Evolutionary conservation across 2,888 invertebrate genomes (phyloP).

Genomic region (Didymodactylos carnosus): DNA sequence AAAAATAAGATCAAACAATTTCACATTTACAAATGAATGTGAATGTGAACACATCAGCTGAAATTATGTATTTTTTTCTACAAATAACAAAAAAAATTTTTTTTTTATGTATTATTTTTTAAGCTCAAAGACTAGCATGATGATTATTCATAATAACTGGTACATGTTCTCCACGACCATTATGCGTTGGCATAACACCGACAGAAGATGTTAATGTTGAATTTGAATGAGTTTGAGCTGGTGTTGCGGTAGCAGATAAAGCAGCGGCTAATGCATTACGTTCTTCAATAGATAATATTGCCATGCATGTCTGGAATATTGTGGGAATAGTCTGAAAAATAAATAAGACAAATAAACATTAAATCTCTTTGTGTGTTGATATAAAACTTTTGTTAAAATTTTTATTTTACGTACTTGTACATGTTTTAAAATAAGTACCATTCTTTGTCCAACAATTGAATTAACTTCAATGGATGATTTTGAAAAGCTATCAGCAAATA

Average conservation of each 20-base stretch:
- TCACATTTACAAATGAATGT: background rate
- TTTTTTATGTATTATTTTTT: too few relatives aligned
- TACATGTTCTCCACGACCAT: too few relatives aligned
- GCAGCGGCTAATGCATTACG: background rate
- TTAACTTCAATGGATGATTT: conserved; percentile 58
- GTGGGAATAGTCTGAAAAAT: background rate
- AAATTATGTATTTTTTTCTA: too few relatives aligned
- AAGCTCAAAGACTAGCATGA: background rate
- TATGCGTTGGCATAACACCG: too few relatives aligned
- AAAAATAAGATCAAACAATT: background rate
- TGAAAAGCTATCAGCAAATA: conserved; percentile 71
- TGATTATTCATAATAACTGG: too few relatives aligned
- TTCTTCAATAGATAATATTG: background rate
- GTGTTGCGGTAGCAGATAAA: background rate
- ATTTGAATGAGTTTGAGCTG: background rate
- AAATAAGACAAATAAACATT: background rate
- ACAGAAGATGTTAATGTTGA: background rate
- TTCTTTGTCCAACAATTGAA: conserved; percentile 52
- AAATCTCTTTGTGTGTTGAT: background rate
- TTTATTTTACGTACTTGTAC: conserved; percentile 47
- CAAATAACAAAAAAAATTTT: too few relatives aligned
- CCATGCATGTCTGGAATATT: conserved; percentile 11
- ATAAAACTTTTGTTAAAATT: background rate
- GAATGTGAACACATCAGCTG: background rate
- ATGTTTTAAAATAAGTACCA: conserved; percentile 63